These are phyloP conservation scores for Drosophila prosaltans DNA, from an alignment of 1,140 invertebrate genomes.

Conservation along the genomic window DNA sequence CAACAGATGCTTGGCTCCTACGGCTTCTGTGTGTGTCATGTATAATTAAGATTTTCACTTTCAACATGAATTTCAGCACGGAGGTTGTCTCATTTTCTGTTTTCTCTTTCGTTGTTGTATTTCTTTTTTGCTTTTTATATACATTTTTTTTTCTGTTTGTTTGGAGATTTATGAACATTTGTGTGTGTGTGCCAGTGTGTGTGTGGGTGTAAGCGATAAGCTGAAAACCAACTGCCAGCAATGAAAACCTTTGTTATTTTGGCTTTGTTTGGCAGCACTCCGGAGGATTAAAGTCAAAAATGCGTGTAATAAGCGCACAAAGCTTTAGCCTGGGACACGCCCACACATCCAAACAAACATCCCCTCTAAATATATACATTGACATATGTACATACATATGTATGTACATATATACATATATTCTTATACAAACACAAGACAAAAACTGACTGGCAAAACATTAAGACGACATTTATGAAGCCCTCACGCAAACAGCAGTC, in stretches of 20 bases:
- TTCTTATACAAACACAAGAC: conserved; percentile 51
- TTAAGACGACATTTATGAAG: conserved; percentile 71
- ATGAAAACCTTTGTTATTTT: conserved; percentile 80
- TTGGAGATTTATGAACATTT: conserved; percentile 57
- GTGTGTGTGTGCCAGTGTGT: conserved; percentile 21
- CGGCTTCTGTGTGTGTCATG: conserved; percentile 70
- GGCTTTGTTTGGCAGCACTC: conserved; percentile 76
- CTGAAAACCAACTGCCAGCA: conserved; percentile 74
- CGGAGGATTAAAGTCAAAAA: conserved; percentile 80
- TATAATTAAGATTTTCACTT: conserved; percentile 82
- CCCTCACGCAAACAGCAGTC: conserved; percentile 54
- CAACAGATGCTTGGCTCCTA: conserved; percentile 33
- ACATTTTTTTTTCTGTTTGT: conserved; percentile 19
- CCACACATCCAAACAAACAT: conserved; percentile 25
- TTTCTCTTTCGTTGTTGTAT: conserved; percentile 1
- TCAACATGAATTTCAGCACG: conserved; percentile 44
- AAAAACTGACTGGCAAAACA: conserved; percentile 64
- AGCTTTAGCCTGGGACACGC: conserved; percentile 54
- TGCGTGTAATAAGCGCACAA: conserved; percentile 81
- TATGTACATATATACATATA: conserved; percentile 25
- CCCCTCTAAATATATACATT: conserved; percentile 11
- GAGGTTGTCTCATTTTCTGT: conserved; percentile 44
- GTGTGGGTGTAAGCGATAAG: conserved; percentile 63
- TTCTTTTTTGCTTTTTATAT: background rate
- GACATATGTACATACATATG: conserved; percentile 14